Base-by-base conservation (phyloP, 1,140 invertebrate genomes). In the Lasioglossum baleicum region DNA sequence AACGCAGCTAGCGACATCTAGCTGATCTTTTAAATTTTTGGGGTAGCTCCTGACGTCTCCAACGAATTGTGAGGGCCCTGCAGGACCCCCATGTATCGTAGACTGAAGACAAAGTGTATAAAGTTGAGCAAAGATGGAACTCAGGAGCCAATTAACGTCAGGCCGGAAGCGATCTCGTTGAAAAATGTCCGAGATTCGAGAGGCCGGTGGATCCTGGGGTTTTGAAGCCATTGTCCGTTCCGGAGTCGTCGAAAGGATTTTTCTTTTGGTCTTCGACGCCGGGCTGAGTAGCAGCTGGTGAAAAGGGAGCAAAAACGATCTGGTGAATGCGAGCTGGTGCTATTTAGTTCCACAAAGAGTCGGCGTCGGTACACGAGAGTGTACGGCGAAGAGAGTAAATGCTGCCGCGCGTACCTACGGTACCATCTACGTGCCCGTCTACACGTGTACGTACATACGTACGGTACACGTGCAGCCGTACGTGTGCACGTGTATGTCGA, bases 301-400 rank as follows among this genome's bases (percentile, higher is more conserved):
- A 81, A 86, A 88, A 83, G 84, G 85, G 84, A 83, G 76, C 84
- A 88, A 85, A 85, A 88, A 87, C 84, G 82, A 83, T 78, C 66
- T 69, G 66, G 80, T 60, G 80, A 83, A 76, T 83, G 81, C 78
- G 74, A 80, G 67, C 60, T 67, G 74, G 63, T 64, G 70, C 64
- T 68, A 58, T 58, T 58, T 58, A 60, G 73, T 81, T 78, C 66
- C 68, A 68, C 81, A 67, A 22, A 53, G 76, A 44, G 35, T 58
- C 13, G 8, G 31, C 17, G 56, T 58, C 17, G 53, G 69, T 22
- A 71, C 69, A 35, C 69, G 53, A 51, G 71, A 51, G 72, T 48
- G 64, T 26, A 61, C 51, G 58, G 61, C 35, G 53, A 56, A 75
- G 72, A 60, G 81, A 70, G 61, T 31, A 79, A 58, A 58, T 58